A percentile compares a stretch with the other conserved stretches of the same genome.
phyloP scores from a whole-genome alignment of 2,797 vertebrate genomes.

The Phataginus tricuspis region DNA sequence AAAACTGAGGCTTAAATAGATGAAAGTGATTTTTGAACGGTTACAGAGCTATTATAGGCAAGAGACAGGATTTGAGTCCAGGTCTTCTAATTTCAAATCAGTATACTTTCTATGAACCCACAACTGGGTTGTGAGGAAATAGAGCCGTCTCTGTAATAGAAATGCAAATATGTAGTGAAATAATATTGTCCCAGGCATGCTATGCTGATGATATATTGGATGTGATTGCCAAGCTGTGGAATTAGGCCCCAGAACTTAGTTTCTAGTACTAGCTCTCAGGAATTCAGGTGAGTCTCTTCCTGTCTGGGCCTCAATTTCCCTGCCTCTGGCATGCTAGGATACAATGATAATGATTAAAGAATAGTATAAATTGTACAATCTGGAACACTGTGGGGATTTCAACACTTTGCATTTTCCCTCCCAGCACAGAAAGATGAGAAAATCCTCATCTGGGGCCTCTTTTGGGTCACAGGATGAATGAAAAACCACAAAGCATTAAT shows the following conservation, averaged over 20 bases:
- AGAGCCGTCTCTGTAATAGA: not conserved
- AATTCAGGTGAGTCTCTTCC: not conserved
- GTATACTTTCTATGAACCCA: slow-evolving; percentile 34
- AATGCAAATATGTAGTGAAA: not conserved
- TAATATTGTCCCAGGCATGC: not conserved
- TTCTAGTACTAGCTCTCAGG: not conserved
- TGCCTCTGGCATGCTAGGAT: not conserved
- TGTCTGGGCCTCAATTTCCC: not conserved
- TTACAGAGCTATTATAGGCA: not conserved
- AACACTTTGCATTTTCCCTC: not conserved
- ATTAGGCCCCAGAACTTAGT: not conserved
- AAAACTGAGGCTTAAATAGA: slow-evolving; percentile 25
- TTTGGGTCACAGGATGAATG: slow-evolving; percentile 26
- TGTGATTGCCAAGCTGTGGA: not conserved
- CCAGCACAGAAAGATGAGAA: not conserved
- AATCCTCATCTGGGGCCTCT: not conserved
- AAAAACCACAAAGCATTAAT: slow-evolving; percentile 35
- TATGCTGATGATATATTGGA: not conserved
- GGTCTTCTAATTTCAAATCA: not conserved
- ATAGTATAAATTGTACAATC: not conserved
- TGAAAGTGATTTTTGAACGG: slow-evolving; percentile 53
- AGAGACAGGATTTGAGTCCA: slow-evolving; percentile 1
- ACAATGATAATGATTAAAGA: not conserved
- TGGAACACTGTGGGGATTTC: not conserved
- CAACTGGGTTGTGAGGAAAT: not conserved